Percentiles rank a stretch among this genome's conserved stretches.
These are phyloP conservation scores for Drosophila rufa DNA, from an alignment of 1,140 invertebrate genomes.

Conservation along the genomic window DNA sequence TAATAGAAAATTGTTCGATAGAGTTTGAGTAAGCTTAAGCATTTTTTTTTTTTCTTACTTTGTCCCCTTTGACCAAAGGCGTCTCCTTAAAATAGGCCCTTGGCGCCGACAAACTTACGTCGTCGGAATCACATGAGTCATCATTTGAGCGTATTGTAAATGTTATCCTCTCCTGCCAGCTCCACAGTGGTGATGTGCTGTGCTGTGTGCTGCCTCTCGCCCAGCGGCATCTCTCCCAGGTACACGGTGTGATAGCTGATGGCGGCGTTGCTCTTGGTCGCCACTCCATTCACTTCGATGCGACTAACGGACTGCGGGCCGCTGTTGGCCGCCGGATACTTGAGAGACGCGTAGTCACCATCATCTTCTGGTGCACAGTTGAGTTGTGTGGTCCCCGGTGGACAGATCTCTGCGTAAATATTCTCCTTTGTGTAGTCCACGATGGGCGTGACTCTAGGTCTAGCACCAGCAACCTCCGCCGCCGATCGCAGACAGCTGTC, in stretches of 20 bases:
- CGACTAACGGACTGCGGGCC: conserved; percentile 75
- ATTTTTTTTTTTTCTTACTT: neutral
- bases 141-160: conserved; percentile 85
- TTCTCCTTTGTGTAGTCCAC: conserved; percentile 86
- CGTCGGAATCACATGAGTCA: conserved; percentile 84
- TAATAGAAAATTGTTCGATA: conserved; percentile 5
- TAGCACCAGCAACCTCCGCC: conserved; percentile 4
- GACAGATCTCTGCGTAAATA: conserved; percentile 88
- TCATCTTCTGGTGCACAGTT: conserved; percentile 59
- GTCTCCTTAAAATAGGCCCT: conserved; percentile 64
- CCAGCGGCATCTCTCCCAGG: conserved; percentile 74
- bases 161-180: conserved; percentile 77
- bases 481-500: conserved; percentile 45
- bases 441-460: conserved; percentile 12
- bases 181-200: conserved; percentile 78
- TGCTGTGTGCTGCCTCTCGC: conserved; percentile 62
- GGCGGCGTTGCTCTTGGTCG: conserved; percentile 59
- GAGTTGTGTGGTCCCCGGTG: conserved; percentile 70
- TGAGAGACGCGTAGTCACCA: conserved; percentile 80
- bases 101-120: conserved; percentile 73
- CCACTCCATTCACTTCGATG: conserved; percentile 75
- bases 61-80: conserved; percentile 25
- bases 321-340: conserved; percentile 51
- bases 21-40: conserved; percentile 29
- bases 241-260: conserved; percentile 82